Percentiles rank a stretch among this genome's conserved stretches.
Evolutionary conservation across 2,797 vertebrate genomes (phyloP).

Genomic region (Sphaeramia orbicularis): DNA sequence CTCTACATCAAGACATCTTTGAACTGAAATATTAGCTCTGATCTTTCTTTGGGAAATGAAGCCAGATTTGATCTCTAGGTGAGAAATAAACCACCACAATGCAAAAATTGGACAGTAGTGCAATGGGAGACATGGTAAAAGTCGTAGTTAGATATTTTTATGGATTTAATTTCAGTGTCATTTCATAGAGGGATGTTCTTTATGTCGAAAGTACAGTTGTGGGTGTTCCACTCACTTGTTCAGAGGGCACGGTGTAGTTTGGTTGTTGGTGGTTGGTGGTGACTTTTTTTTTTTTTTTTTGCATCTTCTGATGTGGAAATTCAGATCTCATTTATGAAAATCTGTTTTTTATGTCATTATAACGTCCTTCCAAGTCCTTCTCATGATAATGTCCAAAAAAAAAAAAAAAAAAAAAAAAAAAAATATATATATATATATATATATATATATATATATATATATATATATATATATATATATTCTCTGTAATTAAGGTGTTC

Average conservation of each 20-base stretch:
- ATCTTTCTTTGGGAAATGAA: slow-evolving; percentile 43
- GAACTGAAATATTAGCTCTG: slow-evolving; percentile 52
- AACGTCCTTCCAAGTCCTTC: slow-evolving; percentile 17
- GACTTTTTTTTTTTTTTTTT: slow-evolving; percentile 26
- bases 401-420: no score
- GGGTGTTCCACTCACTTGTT: no score
- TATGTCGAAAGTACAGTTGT: slow-evolving; percentile 17
- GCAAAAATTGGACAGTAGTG: slow-evolving; percentile 24
- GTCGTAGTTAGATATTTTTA: slow-evolving; percentile 6
- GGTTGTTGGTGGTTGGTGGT: no score
- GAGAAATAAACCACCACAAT: slow-evolving; percentile 40
- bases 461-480: no score
- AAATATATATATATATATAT: no score
- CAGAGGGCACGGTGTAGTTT: no score
- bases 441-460: no score
- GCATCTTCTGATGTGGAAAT: slow-evolving; percentile 58
- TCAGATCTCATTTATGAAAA: slow-evolving; percentile 34
- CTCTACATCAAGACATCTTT: slow-evolving; percentile 45
- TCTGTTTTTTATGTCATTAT: slow-evolving; percentile 16
- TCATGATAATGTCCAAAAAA: slow-evolving; percentile 47
- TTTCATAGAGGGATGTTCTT: slow-evolving; percentile 8
- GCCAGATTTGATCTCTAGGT: slow-evolving; percentile 45
- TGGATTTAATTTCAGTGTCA: slow-evolving; percentile 18
- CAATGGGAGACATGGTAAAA: slow-evolving; percentile 17
- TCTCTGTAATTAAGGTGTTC: slow-evolving; percentile 2